Evolutionary conservation across 92 coral and sea anemone genomes (phyloP).

Genomic region (Zoanthus gigantus): DNA sequence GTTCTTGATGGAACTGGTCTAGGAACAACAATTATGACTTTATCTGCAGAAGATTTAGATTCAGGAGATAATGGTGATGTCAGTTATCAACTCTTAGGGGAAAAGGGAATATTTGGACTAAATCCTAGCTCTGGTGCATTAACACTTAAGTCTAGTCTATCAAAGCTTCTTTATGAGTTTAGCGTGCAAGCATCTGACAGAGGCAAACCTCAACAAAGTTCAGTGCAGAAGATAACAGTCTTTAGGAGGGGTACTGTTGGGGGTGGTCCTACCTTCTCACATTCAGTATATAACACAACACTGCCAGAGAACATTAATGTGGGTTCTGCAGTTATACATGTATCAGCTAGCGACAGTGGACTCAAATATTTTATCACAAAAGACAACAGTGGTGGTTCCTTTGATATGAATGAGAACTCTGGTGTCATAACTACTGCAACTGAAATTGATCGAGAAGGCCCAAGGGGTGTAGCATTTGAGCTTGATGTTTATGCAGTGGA

Average conservation of each 20-base stretch:
- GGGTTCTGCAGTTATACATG: constrained; percentile 72
- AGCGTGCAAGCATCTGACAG: constrained; percentile 75
- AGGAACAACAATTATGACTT: constrained; percentile 64
- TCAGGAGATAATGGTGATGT: constrained; percentile 73
- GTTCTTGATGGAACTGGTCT: constrained; percentile 40
- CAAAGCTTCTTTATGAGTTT: constrained; percentile 55
- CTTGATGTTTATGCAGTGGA: constrained; percentile 89
- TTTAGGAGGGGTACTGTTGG: constrained; percentile 70
- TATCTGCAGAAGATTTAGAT: constrained; percentile 84
- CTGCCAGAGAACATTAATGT: constrained; percentile 69
- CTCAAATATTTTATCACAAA: constrained; percentile 82
- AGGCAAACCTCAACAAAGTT: constrained; percentile 63
- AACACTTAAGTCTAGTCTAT: constrained; percentile 39
- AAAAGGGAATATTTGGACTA: constrained; percentile 58
- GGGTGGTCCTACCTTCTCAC: constrained; percentile 74
- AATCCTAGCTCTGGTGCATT: constrained; percentile 71
- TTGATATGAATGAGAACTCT: constrained; percentile 66
- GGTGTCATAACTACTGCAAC: constrained; percentile 71
- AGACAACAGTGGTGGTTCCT: constrained; percentile 83
- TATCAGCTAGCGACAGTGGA: constrained; percentile 68
- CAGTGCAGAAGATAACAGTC: constrained; percentile 64
- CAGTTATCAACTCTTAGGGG: constrained; percentile 67
- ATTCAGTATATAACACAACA: constrained; percentile 61
- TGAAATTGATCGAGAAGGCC: constrained; percentile 82
- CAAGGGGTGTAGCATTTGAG: constrained; percentile 54